These are phyloP conservation scores for Peucedramus taeniatus DNA, from an alignment of 2,113 vertebrate genomes.

Conservation along the genomic window DNA sequence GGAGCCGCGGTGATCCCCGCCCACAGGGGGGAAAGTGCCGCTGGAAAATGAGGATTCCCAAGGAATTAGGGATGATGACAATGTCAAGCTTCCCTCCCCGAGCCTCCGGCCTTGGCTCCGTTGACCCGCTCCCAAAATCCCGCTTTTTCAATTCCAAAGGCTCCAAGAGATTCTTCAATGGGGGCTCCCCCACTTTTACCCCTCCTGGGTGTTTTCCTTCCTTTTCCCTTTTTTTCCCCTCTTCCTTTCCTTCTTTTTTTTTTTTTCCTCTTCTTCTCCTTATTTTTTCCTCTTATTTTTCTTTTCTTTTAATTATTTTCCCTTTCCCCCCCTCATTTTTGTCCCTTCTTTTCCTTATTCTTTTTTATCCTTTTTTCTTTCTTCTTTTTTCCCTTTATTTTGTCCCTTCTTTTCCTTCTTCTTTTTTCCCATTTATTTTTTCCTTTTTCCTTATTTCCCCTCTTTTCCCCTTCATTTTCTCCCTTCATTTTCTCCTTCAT, in stretches of 20 bases:
- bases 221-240: background rate
- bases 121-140: background rate
- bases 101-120: background rate
- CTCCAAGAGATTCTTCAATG: constrained; percentile 6
- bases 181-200: background rate
- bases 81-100: background rate
- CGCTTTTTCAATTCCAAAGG: background rate
- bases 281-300: background rate
- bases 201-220: background rate
- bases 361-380: background rate
- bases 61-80: background rate
- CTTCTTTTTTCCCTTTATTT: accelerated
- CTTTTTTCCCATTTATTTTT: too few species aligned
- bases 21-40: constrained; percentile 22
- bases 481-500: accelerated
- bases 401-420: too few species aligned
- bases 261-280: background rate
- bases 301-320: background rate
- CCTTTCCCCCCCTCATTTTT: too few species aligned
- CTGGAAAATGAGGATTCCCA: constrained; percentile 41
- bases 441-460: too few species aligned
- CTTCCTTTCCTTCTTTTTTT: background rate
- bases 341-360: too few species aligned
- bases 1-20: constrained; percentile 33
- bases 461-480: background rate